Conservation (phyloP, 2,797 vertebrate species). For the Eupleurogrammus muticus region DNA sequence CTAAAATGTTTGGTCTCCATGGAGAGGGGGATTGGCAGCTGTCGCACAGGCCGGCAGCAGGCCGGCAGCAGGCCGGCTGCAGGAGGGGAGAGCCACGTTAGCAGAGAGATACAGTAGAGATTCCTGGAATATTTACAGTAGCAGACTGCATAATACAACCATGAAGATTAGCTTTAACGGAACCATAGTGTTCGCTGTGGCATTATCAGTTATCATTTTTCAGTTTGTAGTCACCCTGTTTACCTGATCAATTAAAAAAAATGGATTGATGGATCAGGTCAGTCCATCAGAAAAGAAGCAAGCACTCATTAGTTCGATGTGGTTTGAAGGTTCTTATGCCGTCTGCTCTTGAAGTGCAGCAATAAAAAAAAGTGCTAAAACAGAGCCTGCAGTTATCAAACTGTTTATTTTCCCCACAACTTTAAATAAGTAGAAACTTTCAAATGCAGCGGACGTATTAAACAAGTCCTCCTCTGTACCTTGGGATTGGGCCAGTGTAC, state of each 20-base stretch:
- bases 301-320: not conserved
- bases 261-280: not conserved
- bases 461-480: constrained; percentile 24
- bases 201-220: not conserved
- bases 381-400: not conserved
- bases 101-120: constrained; percentile 30
- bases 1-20: constrained; percentile 81
- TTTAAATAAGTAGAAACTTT: constrained; percentile 14
- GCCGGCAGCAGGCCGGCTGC: constrained; percentile 57
- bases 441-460: constrained; percentile 15
- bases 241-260: too few relatives aligned
- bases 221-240: not conserved
- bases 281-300: not conserved
- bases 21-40: constrained; percentile 81
- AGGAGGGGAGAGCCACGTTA: constrained; percentile 42
- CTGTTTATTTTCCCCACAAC: constrained; percentile 22
- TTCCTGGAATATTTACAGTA: constrained; percentile 51
- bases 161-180: not conserved
- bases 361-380: not conserved
- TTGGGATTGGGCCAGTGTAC: constrained; percentile 51
- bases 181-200: not conserved
- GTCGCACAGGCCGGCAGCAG: constrained; percentile 65
- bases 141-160: constrained; percentile 10
- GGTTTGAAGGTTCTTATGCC: not conserved
- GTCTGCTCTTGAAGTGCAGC: not conserved